Conservation (phyloP, 2,797 vertebrate genomes). For the Brachyrhaphis roseni region DNA sequence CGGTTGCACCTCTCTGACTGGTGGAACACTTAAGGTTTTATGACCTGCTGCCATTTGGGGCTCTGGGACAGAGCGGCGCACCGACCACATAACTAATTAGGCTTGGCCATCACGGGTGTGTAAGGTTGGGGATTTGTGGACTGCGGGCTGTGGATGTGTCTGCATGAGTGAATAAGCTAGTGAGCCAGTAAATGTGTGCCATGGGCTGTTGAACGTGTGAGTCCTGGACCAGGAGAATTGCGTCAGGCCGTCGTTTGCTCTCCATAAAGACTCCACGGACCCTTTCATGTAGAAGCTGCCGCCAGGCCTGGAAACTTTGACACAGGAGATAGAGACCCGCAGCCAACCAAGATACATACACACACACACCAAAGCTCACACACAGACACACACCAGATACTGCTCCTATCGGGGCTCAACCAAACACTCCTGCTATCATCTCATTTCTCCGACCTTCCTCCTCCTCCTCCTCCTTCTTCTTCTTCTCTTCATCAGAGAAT, state of each 20-base stretch:
- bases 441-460: slow-evolving; percentile 35
- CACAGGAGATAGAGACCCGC: slow-evolving; percentile 51
- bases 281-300: slow-evolving; percentile 53
- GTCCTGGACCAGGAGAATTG: slow-evolving; percentile 51
- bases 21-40: slow-evolving; percentile 88
- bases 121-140: slow-evolving; percentile 66
- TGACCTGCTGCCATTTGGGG: slow-evolving; percentile 84
- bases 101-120: slow-evolving; percentile 57
- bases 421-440: slow-evolving; percentile 61
- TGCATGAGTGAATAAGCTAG: slow-evolving; percentile 52
- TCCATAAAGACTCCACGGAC: slow-evolving; percentile 53
- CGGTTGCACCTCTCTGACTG: slow-evolving; percentile 82
- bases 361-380: slow-evolving; percentile 13
- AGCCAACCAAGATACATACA: slow-evolving; percentile 30
- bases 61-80: slow-evolving; percentile 71
- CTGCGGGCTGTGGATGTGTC: slow-evolving; percentile 61
- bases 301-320: slow-evolving; percentile 70
- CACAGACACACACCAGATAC: slow-evolving; percentile 34
- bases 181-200: slow-evolving; percentile 50
- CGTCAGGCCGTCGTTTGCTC: slow-evolving; percentile 55
- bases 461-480: slow-evolving; percentile 6
- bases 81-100: slow-evolving; percentile 82
- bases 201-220: slow-evolving; percentile 37
- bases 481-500: slow-evolving; percentile 44
- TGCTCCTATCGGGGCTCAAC: slow-evolving; percentile 47